Evolutionary conservation across 1,140 invertebrate genomes (phyloP), one percentile per base, ranked within the genome.

Genomic region (Drosophila funebris): DNA sequence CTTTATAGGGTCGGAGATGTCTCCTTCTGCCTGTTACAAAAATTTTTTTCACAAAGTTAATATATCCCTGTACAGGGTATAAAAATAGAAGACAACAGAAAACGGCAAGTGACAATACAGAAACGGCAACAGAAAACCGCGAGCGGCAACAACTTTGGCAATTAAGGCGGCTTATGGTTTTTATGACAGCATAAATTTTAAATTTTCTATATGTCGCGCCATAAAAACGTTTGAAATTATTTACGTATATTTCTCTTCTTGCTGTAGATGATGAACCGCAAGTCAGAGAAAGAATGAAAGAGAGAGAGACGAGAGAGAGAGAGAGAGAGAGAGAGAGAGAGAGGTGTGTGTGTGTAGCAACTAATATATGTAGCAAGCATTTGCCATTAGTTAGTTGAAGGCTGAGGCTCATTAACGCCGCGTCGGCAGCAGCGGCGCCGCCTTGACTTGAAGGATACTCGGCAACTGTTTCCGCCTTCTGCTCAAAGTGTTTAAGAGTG

Each of bases 161-260:
- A 88, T 88, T 88, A 88, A 88, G 83, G 83, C 72, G 72, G 78
- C 76, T 88, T 88, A 83, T 88, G 83, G 83, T 89, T 88, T 88
- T 88, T 88, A 88, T 79, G 83, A 88, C 68, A 83, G 83, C 78
- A 88, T 88, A 88, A 88, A 88, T 88, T 88, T 88, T 61, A 83
- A 87, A 78, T 78, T 73, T 87, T 83, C 83, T 76, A 88, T 88
- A 33, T 43, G 78, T 63, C 52, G 64, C 78, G 54, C 66, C 76
- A 77, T 85, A 85, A 85, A 81, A 85, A 62, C 68, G 54, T 58
- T 60, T 61, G 6, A 85, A 85, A 81, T 84, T 83, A 83, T 83
- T 79, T 76, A 62, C 80, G 18, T 64, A 54, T 54, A 61, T 58
- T 41, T 57, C 18, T 56, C 3, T 18, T 36, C 8, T 13, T 41